phyloP scores from a whole-genome alignment of 1,140 invertebrate genomes.

The Tribolium castaneum region DNA sequence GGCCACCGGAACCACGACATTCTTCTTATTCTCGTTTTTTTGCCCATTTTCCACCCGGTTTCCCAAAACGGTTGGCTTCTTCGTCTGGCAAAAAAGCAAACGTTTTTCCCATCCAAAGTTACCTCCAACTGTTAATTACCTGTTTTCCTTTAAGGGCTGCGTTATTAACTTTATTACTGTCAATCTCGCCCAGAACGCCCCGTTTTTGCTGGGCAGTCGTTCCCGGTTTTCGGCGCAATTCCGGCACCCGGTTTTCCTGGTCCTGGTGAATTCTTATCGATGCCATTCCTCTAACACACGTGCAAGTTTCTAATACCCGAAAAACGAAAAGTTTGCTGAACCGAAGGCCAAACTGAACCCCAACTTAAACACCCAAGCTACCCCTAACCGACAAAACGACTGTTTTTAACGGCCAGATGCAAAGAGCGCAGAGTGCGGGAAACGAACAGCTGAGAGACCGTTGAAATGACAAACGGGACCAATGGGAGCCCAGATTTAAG shows the following conservation, averaged over 20 bases:
- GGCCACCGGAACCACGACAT: constrained; percentile 67
- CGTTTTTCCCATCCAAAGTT: background rate
- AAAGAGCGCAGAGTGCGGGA: constrained; percentile 22
- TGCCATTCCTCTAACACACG: constrained; percentile 65
- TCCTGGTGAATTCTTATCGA: constrained; percentile 74
- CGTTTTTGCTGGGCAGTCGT: constrained; percentile 68
- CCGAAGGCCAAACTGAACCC: background rate
- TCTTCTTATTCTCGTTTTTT: constrained; percentile 58
- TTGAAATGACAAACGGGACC: constrained; percentile 39
- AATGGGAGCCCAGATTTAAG: background rate
- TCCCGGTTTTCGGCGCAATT: constrained; percentile 65
- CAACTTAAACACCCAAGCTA: constrained; percentile 23
- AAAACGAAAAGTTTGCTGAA: constrained; percentile 30
- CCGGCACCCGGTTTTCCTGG: constrained; percentile 70
- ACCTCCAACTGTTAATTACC: constrained; percentile 40
- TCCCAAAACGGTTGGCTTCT: background rate
- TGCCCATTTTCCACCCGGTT: constrained; percentile 53
- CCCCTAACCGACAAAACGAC: constrained; percentile 40
- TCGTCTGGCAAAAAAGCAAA: background rate
- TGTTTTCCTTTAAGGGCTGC: constrained; percentile 60
- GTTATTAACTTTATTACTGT: constrained; percentile 56
- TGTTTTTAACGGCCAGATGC: constrained; percentile 40
- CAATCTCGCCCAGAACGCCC: constrained; percentile 68
- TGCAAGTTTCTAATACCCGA: background rate
- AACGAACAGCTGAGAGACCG: constrained; percentile 51